These are phyloP conservation scores for Scaptomyza caliginosa DNA, from an alignment of 2,888 invertebrate species.

Conservation along the genomic window DNA sequence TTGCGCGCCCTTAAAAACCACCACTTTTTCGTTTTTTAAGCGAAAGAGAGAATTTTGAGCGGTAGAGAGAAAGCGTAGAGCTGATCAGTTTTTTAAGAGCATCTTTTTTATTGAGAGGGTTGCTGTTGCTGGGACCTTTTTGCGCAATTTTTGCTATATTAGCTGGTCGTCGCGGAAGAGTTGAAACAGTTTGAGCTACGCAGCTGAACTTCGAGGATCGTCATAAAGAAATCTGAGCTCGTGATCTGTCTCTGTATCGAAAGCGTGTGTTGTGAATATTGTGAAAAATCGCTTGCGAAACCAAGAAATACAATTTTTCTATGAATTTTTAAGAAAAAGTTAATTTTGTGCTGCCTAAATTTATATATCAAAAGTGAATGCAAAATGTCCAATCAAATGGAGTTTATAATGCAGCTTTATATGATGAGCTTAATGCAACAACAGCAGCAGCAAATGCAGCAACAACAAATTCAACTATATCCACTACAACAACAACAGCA, in stretches of 20 bases:
- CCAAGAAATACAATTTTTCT: slow-evolving; percentile 18
- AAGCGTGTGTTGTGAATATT: slow-evolving; percentile 31
- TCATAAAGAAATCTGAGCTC: slow-evolving; percentile 32
- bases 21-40: slow-evolving; percentile 57
- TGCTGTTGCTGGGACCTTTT: slow-evolving; percentile 46
- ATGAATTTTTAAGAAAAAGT: slow-evolving; percentile 22
- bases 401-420: slow-evolving; percentile 82
- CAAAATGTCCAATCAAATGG: slow-evolving; percentile 82
- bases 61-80: slow-evolving; percentile 7
- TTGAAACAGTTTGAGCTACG: slow-evolving; percentile 83
- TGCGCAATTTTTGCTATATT: slow-evolving; percentile 77
- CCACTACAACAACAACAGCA: slow-evolving; percentile 30
- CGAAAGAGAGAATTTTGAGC: slow-evolving; percentile 25
- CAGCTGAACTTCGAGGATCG: slow-evolving; percentile 82
- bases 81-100: slow-evolving; percentile 68
- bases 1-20: slow-evolving; percentile 44
- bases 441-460: slow-evolving; percentile 78
- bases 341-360: slow-evolving; percentile 32
- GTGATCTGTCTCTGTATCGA: slow-evolving; percentile 29
- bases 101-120: slow-evolving; percentile 69
- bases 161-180: slow-evolving; percentile 75
- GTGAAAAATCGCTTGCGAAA: slow-evolving; percentile 41
- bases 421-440: slow-evolving; percentile 83
- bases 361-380: slow-evolving; percentile 22
- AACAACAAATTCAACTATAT: slow-evolving; percentile 56